Evolutionary conservation across 2,888 invertebrate genomes (phyloP).

Genomic region (Agrenia bidenticulata): DNA sequence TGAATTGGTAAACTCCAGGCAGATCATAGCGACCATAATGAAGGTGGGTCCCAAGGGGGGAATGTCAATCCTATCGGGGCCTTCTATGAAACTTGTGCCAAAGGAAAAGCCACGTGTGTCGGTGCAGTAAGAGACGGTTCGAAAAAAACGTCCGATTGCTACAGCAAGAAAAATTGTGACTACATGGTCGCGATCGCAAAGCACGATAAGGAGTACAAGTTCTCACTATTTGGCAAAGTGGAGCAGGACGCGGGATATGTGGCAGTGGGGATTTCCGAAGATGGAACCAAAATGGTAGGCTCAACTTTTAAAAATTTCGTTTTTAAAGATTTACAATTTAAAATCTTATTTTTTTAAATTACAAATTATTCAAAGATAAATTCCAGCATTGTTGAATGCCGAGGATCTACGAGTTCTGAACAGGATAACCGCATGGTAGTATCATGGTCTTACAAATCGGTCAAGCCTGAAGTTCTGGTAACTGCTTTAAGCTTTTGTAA

Average conservation of each 20-base stretch:
- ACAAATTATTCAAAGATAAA: background rate
- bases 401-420: background rate
- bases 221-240: background rate
- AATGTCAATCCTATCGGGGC: background rate
- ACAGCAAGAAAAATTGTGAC: background rate
- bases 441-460: background rate
- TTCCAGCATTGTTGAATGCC: background rate
- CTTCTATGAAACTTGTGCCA: background rate
- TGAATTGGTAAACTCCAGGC: background rate
- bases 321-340: too few relatives aligned
- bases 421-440: background rate
- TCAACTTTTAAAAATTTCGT: too few relatives aligned
- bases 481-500: background rate
- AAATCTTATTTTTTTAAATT: background rate
- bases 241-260: slow-evolving; percentile 3
- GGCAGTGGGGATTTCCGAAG: slow-evolving; percentile 16
- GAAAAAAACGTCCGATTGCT: background rate
- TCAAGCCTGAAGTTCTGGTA: background rate
- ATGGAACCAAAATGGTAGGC: slow-evolving; percentile 15
- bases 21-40: background rate
- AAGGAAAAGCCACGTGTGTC: background rate
- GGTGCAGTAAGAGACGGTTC: background rate
- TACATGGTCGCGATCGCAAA: slow-evolving; percentile 9
- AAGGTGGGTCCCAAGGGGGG: background rate
- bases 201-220: background rate